Percentiles rank a stretch among this genome's conserved stretches.
phyloP scores from a whole-genome alignment of 2,888 invertebrate genomes.

The Cancer borealis region DNA sequence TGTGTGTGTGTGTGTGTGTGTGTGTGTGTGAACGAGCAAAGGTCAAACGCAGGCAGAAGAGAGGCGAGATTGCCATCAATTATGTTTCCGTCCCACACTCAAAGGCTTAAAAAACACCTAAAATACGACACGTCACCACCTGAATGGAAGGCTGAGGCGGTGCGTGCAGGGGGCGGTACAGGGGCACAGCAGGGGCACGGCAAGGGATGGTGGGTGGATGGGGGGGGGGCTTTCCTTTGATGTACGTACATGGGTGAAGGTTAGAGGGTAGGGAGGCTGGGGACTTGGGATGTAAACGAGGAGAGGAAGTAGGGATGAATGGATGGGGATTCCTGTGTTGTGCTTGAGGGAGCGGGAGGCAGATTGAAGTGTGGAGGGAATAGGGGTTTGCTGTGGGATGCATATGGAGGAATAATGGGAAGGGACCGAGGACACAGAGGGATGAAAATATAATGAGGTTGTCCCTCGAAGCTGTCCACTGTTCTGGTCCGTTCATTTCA shows the following conservation, averaged over 20 bases:
- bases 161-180: not conserved
- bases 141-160: not conserved
- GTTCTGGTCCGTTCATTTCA: no score
- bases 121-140: not conserved
- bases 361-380: not conserved
- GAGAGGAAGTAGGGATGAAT: not conserved
- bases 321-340: not conserved
- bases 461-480: no score
- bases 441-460: no score
- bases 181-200: not conserved
- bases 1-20: not conserved
- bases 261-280: not conserved
- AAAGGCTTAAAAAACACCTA: not conserved
- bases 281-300: not conserved
- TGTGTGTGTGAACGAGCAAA: not conserved
- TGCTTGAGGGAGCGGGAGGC: not conserved
- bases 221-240: not conserved
- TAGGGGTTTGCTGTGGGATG: no score
- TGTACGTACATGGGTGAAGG: no score
- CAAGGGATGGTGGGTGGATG: not conserved
- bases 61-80: not conserved
- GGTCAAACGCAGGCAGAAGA: not conserved
- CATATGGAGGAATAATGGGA: no score
- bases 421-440: no score
- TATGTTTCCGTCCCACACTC: slow-evolving; percentile 9